phyloP scores from a whole-genome alignment of 1,140 invertebrate genomes.

The Zophobas atratus region DNA sequence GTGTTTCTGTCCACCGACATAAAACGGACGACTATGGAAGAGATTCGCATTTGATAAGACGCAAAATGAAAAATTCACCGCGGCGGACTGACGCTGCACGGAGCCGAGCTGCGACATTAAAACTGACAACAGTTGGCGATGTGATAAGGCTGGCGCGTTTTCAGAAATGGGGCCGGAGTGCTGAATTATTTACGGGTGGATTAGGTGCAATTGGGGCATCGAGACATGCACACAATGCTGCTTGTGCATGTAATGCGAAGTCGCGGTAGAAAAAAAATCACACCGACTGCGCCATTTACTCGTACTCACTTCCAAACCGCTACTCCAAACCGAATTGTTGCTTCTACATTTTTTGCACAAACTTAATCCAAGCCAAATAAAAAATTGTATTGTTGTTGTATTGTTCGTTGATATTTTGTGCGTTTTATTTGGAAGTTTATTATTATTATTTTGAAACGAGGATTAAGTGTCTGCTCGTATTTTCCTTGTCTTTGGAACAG shows the following conservation, averaged over 20 bases:
- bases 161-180: background rate
- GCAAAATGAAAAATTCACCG: background rate
- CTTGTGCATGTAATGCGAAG: no score
- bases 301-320: no score
- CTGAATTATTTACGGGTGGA: background rate
- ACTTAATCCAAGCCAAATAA: no score
- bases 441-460: slow-evolving; percentile 1
- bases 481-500: background rate
- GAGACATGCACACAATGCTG: no score
- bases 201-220: background rate
- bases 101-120: background rate
- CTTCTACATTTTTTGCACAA: no score
- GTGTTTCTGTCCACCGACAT: slow-evolving; percentile 47
- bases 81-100: background rate
- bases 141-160: background rate
- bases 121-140: background rate
- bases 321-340: no score
- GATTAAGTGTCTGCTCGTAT: background rate
- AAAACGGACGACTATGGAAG: slow-evolving; percentile 26
- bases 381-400: no score
- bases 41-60: slow-evolving; percentile 43
- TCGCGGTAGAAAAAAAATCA: no score
- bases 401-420: no score
- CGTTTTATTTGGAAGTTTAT: background rate
- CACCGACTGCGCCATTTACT: no score